Evolutionary conservation across 2,888 invertebrate species (phyloP).

Genomic region (Neria commutata): DNA sequence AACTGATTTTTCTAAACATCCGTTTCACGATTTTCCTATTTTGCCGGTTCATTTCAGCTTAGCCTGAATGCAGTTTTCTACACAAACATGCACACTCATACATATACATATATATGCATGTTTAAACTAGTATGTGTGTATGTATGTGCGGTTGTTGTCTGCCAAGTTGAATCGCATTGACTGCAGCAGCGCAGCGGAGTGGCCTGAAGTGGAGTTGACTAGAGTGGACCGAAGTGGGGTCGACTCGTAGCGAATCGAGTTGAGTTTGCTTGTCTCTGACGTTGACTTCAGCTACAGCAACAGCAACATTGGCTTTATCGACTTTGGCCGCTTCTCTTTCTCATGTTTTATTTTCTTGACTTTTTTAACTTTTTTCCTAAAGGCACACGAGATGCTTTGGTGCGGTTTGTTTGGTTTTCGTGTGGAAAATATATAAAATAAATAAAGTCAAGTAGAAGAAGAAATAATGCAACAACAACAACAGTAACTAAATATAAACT

Average conservation of each 20-base stretch:
- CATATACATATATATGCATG: background rate
- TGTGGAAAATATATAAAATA: slow-evolving; percentile 38
- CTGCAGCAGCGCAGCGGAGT: background rate
- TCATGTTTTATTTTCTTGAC: slow-evolving; percentile 14
- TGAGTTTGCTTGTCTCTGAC: slow-evolving; percentile 28
- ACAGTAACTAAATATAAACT: slow-evolving; percentile 6
- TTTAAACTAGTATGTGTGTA: too few relatives aligned
- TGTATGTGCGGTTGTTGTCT: too few relatives aligned
- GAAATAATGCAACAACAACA: background rate
- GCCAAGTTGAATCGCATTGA: slow-evolving; percentile 25
- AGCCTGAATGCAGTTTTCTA: slow-evolving; percentile 47
- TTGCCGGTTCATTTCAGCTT: slow-evolving; percentile 51
- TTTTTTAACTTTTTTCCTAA: slow-evolving; percentile 10
- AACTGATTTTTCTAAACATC: slow-evolving; percentile 18
- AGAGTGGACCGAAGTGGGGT: background rate
- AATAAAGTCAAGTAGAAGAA: slow-evolving; percentile 35
- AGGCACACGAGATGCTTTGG: slow-evolving; percentile 40
- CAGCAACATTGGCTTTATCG: slow-evolving; percentile 39
- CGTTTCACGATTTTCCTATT: slow-evolving; percentile 34
- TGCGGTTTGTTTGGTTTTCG: slow-evolving; percentile 36
- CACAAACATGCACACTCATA: slow-evolving; percentile 32
- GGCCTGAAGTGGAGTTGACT: background rate
- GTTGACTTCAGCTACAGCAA: slow-evolving; percentile 12
- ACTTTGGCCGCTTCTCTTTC: slow-evolving; percentile 50
- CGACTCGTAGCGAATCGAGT: slow-evolving; percentile 17